Base-by-base conservation (phyloP, 2,888 invertebrate genomes). In the Helicoverpa assulta region DNA sequence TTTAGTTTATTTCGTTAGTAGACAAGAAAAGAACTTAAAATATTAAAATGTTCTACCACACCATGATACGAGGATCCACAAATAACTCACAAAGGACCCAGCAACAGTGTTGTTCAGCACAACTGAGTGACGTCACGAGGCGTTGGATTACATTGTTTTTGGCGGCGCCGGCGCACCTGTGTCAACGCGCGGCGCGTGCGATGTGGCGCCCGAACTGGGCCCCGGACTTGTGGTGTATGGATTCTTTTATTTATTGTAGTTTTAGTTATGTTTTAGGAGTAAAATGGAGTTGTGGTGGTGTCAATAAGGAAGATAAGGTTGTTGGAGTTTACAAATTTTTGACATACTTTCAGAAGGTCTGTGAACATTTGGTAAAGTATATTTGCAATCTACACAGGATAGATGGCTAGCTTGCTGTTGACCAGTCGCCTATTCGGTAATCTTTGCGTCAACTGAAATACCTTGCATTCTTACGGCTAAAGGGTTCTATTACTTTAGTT, bases 161-260 rank as follows among this genome's bases (percentile, higher is more conserved):
- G 71, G 66, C 77, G 61, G 53, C 40, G 29, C 84, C 78, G 61
- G 53, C 40, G 29, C 84, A 84, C 73, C 81, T 84, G 84, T 78
- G 82, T 76, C 76, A 83, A 84, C 72, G 54, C 0, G 29, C n/a
- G 70, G 72, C 85, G 84, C 84, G 85, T 85, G 84, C 84, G 77
- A 52, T 52, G 18, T 74, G 76, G 67, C 83, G 83, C 72, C 64
- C 26, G 73, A 76, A 78, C 78, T 52, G 60, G 59, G 58, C 60
- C 58, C 53, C 50, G 51, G 43, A 16, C 65, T 52, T 52, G 8
- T 43, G 29, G n/a, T 52, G 16, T 10, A 33, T 43, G 29, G n/a
- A 57, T 16, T 61, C 60, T 57, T 18, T 2, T 29, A 12, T 18
- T 2, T 29, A 12, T 70, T 18, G 14, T 52, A 21, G n/a, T 50